phyloP scores from a whole-genome alignment of 1,140 invertebrate species.

The Bicyclus anynana region DNA sequence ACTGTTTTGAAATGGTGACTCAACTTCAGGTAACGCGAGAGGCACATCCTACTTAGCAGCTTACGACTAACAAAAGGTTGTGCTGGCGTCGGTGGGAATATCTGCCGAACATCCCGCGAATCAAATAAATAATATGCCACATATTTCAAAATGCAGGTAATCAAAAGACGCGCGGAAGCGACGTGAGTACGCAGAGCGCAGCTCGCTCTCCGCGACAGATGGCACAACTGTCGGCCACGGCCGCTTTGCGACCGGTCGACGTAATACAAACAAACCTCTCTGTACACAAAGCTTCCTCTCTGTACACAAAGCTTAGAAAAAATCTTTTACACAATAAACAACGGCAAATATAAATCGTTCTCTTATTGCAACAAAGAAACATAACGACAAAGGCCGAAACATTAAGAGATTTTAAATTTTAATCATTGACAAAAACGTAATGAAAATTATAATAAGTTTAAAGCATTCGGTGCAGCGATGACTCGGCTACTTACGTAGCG shows the following conservation, averaged over 20 bases:
- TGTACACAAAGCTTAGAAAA: conserved; percentile 58
- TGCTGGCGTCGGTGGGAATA: conserved; percentile 66
- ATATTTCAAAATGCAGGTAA: conserved; percentile 52
- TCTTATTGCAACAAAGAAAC: conserved; percentile 59
- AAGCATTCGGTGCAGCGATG: conserved; percentile 64
- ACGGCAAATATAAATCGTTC: conserved; percentile 62
- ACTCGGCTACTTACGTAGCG: conserved; percentile 58
- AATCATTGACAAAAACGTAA: conserved; percentile 45
- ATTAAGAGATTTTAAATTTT: conserved; percentile 45
- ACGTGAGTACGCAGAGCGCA: conserved; percentile 6
- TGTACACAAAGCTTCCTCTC: too few species aligned
- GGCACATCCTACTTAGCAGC: conserved; percentile 55
- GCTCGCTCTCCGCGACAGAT: conserved; percentile 35
- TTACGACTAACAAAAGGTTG: conserved; percentile 57
- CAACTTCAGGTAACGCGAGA: conserved; percentile 69
- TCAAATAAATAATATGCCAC: conserved; percentile 45
- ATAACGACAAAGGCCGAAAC: conserved; percentile 58
- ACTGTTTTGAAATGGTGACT: conserved; percentile 28
- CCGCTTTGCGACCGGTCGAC: conserved; percentile 52
- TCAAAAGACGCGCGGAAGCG: conserved; percentile 25
- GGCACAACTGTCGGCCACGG: conserved; percentile 52
- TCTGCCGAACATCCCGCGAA: conserved; percentile 51
- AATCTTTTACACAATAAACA: conserved; percentile 61
- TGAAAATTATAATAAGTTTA: conserved; percentile 60
- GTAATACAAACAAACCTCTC: conserved; percentile 44